Conservation (phyloP, 2,888 invertebrate genomes). For the Drosophila anomalipes region DNA sequence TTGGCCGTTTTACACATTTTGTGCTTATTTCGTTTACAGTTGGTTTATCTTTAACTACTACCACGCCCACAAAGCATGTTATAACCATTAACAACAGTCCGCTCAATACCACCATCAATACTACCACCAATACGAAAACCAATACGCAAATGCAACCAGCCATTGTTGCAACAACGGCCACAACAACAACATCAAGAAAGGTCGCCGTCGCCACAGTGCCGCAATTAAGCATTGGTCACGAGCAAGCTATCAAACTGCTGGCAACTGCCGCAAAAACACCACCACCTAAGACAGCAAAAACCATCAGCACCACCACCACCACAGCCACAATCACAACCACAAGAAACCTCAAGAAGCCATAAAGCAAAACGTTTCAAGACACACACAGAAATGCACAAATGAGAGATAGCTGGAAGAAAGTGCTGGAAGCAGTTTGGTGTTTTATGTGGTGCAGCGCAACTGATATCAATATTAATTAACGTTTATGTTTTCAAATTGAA, state of each 20-base stretch:
- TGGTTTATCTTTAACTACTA: constrained; percentile 86
- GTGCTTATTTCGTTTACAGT: constrained; percentile 89
- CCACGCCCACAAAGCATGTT: constrained; percentile 93
- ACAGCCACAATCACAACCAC: constrained; percentile 48
- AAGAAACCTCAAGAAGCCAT: constrained; percentile 57
- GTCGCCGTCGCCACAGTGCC: constrained; percentile 55
- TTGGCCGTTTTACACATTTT: constrained; percentile 63
- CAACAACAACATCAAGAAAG: constrained; percentile 61
- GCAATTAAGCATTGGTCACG: constrained; percentile 40
- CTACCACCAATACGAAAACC: constrained; percentile 19
- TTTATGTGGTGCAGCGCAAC: constrained; percentile 17
- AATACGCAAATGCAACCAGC: constrained; percentile 59
- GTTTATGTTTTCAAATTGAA: constrained; percentile 37
- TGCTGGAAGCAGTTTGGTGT: constrained; percentile 24
- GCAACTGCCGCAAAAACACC: constrained; percentile 38
- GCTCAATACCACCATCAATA: constrained; percentile 55
- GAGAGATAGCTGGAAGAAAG: constrained; percentile 12
- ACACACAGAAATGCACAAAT: constrained; percentile 1
- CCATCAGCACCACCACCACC: constrained; percentile 41
- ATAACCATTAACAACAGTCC: constrained; percentile 85
- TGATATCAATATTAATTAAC: constrained; percentile 20
- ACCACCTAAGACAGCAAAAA: constrained; percentile 39
- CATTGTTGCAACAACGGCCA: constrained; percentile 51
- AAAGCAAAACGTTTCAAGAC: constrained; percentile 15
- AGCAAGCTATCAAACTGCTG: constrained; percentile 35